A percentile compares a stretch with the other conserved stretches of the same genome.
Evolutionary conservation across 2,113 vertebrate species (phyloP).

Genomic region (Microcebus murinus): DNA sequence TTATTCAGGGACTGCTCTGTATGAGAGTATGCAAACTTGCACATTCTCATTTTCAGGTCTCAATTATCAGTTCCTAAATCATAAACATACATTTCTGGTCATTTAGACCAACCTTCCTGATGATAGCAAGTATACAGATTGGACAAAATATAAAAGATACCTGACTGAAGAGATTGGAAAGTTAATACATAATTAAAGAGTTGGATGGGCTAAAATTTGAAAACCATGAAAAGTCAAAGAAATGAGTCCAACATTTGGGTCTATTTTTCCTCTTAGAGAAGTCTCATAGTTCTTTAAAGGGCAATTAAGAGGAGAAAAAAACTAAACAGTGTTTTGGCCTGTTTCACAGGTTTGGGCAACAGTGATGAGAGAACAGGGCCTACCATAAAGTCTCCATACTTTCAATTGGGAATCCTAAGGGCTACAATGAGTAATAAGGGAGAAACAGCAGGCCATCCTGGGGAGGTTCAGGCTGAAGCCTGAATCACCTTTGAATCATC

Average conservation of each 20-base stretch:
- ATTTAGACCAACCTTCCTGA: neutral
- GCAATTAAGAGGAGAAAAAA: neutral
- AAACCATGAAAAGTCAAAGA: neutral
- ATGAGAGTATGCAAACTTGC: neutral
- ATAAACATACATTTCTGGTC: neutral
- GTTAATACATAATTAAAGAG: neutral
- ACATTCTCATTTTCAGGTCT: neutral
- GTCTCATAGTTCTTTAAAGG: neutral
- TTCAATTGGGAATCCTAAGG: neutral
- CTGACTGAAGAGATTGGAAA: neutral
- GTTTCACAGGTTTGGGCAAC: neutral
- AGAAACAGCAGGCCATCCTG: neutral
- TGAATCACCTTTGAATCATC: neutral
- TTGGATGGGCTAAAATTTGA: neutral
- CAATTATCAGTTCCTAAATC: neutral
- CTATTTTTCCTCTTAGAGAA: neutral
- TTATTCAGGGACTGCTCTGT: neutral
- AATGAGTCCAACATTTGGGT: neutral
- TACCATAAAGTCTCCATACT: neutral
- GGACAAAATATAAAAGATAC: neutral
- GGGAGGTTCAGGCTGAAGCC: neutral
- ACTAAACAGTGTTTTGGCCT: neutral
- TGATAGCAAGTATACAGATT: neutral
- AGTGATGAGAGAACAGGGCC: neutral
- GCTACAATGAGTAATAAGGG: neutral